These are phyloP conservation scores for Dolomedes plantarius DNA, from an alignment of 2,888 invertebrate species.

Conservation along the genomic window DNA sequence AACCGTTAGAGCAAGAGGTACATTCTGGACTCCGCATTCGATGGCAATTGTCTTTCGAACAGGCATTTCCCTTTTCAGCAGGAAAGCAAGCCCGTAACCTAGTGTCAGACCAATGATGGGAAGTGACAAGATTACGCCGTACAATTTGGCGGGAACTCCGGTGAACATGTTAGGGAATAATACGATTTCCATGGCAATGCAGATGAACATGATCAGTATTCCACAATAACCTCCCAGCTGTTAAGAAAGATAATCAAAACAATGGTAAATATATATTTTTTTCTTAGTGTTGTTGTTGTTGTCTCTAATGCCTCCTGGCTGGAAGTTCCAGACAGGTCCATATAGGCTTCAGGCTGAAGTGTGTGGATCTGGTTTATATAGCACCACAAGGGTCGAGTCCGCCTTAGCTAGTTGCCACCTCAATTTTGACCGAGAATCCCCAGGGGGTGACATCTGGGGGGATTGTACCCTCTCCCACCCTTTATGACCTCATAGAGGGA, in stretches of 20 bases:
- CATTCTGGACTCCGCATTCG: slow-evolving; percentile 76
- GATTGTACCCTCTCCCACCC: too few relatives aligned
- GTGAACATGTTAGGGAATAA: slow-evolving; percentile 75
- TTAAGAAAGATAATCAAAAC: background rate
- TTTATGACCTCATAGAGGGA: too few relatives aligned
- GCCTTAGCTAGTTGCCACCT: too few relatives aligned
- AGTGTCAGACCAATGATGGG: slow-evolving; percentile 74
- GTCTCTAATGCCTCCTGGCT: too few relatives aligned
- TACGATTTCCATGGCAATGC: slow-evolving; percentile 72
- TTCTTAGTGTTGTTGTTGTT: too few relatives aligned
- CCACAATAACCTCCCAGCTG: slow-evolving; percentile 75
- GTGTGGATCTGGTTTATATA: too few relatives aligned
- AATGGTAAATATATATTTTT: too few relatives aligned
- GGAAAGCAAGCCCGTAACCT: slow-evolving; percentile 74
- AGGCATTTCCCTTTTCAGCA: slow-evolving; percentile 73
- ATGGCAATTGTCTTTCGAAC: slow-evolving; percentile 75
- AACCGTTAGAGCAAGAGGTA: slow-evolving; percentile 75
- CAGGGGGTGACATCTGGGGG: too few relatives aligned
- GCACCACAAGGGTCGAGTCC: too few relatives aligned
- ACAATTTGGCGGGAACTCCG: slow-evolving; percentile 74
- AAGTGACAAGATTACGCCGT: slow-evolving; percentile 74
- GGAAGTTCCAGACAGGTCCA: too few relatives aligned
- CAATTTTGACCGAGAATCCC: too few relatives aligned
- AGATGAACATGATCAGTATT: slow-evolving; percentile 74
- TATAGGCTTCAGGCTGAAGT: too few relatives aligned